Percentiles rank a stretch among this genome's conserved stretches.
phyloP scores from a whole-genome alignment of 2,888 invertebrate species.

The Cyaniris semiargus region DNA sequence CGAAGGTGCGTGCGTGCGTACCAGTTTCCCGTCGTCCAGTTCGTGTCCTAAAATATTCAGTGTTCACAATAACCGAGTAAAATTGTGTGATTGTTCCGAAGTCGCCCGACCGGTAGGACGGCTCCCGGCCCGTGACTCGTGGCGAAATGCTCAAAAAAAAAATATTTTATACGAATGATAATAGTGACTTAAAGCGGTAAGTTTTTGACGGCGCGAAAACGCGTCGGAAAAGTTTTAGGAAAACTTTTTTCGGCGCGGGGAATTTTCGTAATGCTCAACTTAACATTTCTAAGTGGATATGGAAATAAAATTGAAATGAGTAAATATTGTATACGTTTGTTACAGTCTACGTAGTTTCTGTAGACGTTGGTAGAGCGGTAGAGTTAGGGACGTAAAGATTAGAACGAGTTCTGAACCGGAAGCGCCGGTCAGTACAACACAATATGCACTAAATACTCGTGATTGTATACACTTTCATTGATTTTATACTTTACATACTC shows the following conservation, averaged over 20 bases:
- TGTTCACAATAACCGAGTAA: slow-evolving; percentile 47
- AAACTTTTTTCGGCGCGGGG: slow-evolving; percentile 3
- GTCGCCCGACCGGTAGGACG: slow-evolving; percentile 53
- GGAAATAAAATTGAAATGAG: not conserved
- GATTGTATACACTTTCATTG: not conserved
- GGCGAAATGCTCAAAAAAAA: slow-evolving; percentile 42
- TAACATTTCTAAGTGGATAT: not conserved
- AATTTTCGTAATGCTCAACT: not conserved
- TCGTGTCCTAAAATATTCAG: slow-evolving; percentile 17
- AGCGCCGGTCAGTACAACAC: not conserved
- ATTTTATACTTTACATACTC: not conserved
- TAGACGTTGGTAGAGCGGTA: not conserved
- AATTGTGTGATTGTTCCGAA: slow-evolving; percentile 51
- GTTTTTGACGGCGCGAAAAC: slow-evolving; percentile 23
- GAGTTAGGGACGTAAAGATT: not conserved
- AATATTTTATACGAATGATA: slow-evolving; percentile 40
- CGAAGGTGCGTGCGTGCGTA: not conserved
- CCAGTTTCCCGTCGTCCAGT: not conserved
- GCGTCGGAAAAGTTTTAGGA: not conserved
- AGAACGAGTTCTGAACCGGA: not conserved
- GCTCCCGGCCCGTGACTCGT: slow-evolving; percentile 53
- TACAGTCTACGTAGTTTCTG: not conserved
- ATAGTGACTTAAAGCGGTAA: slow-evolving; percentile 41
- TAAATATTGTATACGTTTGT: too few species aligned
- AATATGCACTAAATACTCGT: not conserved